phyloP scores from a whole-genome alignment of 53 echinoderm and acorn worm genomes.

The Echinarachnius parma region DNA sequence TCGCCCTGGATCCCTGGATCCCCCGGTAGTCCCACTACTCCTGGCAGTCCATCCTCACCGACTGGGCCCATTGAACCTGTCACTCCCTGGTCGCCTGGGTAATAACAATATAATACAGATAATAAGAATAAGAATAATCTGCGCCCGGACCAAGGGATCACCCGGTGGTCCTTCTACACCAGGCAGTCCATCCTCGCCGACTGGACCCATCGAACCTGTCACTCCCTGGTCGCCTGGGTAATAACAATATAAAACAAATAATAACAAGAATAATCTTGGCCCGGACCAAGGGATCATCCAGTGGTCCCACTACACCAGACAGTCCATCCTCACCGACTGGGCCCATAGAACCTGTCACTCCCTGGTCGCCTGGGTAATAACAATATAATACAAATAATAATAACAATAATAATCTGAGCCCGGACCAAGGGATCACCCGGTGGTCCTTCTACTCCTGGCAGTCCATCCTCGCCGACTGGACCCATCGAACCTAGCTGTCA shows the following conservation, averaged over 20 bases:
- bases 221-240: slow-evolving; percentile 69
- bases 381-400: too few species aligned
- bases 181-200: slow-evolving; percentile 66
- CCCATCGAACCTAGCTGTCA: slow-evolving; percentile 82
- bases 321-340: slow-evolving; percentile 65
- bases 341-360: slow-evolving; percentile 70
- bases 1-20: slow-evolving; percentile 67
- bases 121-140: too few species aligned
- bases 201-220: slow-evolving; percentile 62
- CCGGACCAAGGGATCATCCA: slow-evolving; percentile 61
- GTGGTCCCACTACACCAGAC: slow-evolving; percentile 79
- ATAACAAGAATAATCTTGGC: too few species aligned
- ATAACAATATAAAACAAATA: too few species aligned
- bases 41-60: slow-evolving; percentile 71
- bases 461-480: slow-evolving; percentile 60
- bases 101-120: too few species aligned
- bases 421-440: slow-evolving; percentile 67
- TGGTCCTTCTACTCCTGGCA: slow-evolving; percentile 82
- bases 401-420: too few species aligned
- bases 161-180: slow-evolving; percentile 85
- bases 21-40: slow-evolving; percentile 82
- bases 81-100: slow-evolving; percentile 68
- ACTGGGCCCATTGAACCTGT: slow-evolving; percentile 62
- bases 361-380: slow-evolving; percentile 63
- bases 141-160: slow-evolving; percentile 61